Evolutionary conservation across 1,140 invertebrate genomes (phyloP), one percentile per base, ranked within the genome.

Genomic region (Temnothorax longispinosus): DNA sequence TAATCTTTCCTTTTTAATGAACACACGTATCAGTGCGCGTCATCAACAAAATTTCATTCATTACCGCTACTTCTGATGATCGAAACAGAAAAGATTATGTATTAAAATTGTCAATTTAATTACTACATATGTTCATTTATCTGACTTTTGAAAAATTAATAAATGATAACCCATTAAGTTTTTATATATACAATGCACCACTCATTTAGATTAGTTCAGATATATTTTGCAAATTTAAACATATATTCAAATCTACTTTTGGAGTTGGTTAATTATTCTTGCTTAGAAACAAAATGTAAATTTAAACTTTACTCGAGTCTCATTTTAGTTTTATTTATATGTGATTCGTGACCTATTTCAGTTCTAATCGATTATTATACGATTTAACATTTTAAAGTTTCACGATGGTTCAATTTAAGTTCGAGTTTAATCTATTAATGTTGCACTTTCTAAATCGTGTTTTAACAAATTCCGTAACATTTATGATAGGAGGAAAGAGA

Each of bases 1-100:
- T 60, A 74, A 84, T 84, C 69, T 84, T 84, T 84, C 38, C 54
- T 38, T 84, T 84, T 74, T 62, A 74, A 74, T 38, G 80, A 62
- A 74, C 8, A 74, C 8, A 62, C 80, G 56, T 74, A 71, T 62
- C 54, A 60, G 27, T 38, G 11, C 78, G 11, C 18, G 13, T 32
- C 41, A 74, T 11, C 54, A 74, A 41, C 18, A 8, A 74, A 60
- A 74, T 62, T 82, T 56, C 27, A 84, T 84, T 84, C 32, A 62
- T 74, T 74, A 74, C 27, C n/a, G 38, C 13, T 76, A 15, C 41
- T 38, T 74, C 60, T 84, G 27, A 74, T 62, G 5, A 2, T 27
- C 38, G 27, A 7, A 11, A 21, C 15, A 65, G 8, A 35, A 47
- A 6, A 44, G 38, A 58, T 58, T 72, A 13, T 11, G 8, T 54